Percentiles rank a stretch among this genome's conserved stretches.
phyloP scores from a whole-genome alignment of 1,140 invertebrate genomes.

The Drosophila equinoxialis region DNA sequence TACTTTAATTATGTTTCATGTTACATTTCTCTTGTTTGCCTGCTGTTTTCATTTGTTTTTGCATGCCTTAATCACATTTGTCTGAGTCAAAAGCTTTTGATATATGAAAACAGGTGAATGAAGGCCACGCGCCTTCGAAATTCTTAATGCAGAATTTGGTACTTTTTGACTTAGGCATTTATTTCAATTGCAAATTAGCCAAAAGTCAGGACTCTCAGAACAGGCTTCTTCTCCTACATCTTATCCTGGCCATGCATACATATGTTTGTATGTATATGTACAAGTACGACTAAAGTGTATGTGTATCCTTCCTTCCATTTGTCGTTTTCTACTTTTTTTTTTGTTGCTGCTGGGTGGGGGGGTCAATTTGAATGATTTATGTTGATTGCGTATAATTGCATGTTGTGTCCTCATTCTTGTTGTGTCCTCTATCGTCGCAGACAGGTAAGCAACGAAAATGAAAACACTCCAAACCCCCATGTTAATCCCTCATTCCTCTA shows the following conservation, averaged over 20 bases:
- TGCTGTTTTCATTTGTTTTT: background rate
- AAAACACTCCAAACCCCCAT: background rate
- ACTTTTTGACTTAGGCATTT: conserved; percentile 48
- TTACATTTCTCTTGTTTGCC: background rate
- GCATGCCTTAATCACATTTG: conserved; percentile 15
- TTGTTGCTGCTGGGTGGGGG: conserved; percentile 25
- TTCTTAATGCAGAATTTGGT: conserved; percentile 48
- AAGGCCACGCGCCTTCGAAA: background rate
- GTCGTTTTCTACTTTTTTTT: background rate
- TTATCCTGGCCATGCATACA: background rate
- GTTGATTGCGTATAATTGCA: conserved; percentile 80
- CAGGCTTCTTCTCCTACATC: conserved; percentile 11
- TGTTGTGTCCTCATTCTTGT: conserved; percentile 61
- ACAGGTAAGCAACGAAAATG: conserved; percentile 29
- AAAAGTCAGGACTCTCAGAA: conserved; percentile 24
- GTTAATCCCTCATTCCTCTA: conserved; percentile 12
- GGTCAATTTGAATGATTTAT: conserved; percentile 79
- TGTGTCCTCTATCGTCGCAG: conserved; percentile 19
- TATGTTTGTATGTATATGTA: background rate
- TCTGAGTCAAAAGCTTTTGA: conserved; percentile 6
- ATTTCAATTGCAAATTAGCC: conserved; percentile 79
- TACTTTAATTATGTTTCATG: conserved; percentile 2
- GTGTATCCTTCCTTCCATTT: background rate
- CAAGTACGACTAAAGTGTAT: conserved; percentile 16
- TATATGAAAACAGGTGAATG: background rate